phyloP scores from a whole-genome alignment of 2,113 vertebrate species.

The Anseranas semipalmata region DNA sequence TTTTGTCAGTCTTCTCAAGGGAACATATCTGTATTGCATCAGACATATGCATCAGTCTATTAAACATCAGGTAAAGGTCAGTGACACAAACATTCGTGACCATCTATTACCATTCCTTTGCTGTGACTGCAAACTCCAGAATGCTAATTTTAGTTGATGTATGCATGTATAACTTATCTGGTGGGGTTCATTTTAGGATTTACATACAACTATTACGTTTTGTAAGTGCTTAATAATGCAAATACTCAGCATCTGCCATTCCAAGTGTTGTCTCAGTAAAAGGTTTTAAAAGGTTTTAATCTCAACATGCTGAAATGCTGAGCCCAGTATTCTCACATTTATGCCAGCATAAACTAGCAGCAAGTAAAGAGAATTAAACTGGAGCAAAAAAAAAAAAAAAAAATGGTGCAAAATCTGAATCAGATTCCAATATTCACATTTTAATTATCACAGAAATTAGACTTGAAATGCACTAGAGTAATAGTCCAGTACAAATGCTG shows the following conservation, averaged over 20 bases:
- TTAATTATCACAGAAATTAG: not conserved
- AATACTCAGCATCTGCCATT: constrained; percentile 24
- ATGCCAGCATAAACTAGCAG: constrained; percentile 19
- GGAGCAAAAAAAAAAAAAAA: not conserved
- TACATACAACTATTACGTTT: not conserved
- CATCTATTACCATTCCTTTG: constrained; percentile 41
- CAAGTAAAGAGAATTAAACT: constrained; percentile 8
- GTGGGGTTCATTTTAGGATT: not conserved
- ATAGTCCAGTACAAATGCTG: not conserved
- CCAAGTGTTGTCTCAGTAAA: constrained; percentile 12
- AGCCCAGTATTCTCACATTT: constrained; percentile 4
- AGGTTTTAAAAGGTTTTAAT: constrained; percentile 52
- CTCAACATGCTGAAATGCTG: not conserved
- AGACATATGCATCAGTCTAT: not conserved
- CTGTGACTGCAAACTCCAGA: constrained; percentile 19
- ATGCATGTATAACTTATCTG: not conserved
- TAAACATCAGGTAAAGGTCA: constrained; percentile 31
- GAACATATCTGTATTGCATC: constrained; percentile 28
- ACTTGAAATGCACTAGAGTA: not conserved
- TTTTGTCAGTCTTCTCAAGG: constrained; percentile 26
- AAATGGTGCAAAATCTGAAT: not conserved
- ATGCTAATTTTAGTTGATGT: constrained; percentile 30
- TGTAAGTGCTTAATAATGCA: constrained; percentile 6
- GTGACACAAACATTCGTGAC: constrained; percentile 28
- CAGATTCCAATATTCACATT: not conserved